Percentiles rank a stretch among this genome's conserved stretches.
Evolutionary conservation across 2,113 vertebrate species (phyloP).

Genomic region (Hippocampus barbouri): DNA sequence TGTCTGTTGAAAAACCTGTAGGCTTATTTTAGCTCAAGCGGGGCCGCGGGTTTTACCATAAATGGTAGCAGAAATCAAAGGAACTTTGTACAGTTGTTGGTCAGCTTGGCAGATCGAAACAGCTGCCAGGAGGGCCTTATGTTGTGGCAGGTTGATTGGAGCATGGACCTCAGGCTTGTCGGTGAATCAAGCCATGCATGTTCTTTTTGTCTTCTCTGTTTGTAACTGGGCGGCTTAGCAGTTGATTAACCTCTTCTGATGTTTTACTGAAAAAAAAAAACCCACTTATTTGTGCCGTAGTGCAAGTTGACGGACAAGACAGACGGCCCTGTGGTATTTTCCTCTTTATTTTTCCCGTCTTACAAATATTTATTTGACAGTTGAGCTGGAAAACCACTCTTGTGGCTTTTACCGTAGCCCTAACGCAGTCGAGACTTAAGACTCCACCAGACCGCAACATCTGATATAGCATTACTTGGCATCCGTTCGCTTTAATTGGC

Average conservation of each 20-base stretch:
- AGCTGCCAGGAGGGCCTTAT: neutral
- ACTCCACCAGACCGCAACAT: constrained; percentile 40
- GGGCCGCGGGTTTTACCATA: constrained; percentile 69
- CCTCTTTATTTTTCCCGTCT: constrained; percentile 3
- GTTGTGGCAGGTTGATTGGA: constrained; percentile 1
- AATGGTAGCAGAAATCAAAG: constrained; percentile 74
- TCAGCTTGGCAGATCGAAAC: constrained; percentile 1
- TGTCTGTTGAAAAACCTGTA: constrained; percentile 39
- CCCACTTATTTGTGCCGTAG: neutral
- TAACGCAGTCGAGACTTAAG: constrained; percentile 29
- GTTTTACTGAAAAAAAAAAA: neutral
- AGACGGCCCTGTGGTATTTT: neutral
- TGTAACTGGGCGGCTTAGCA: neutral
- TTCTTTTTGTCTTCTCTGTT: neutral
- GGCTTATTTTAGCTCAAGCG: constrained; percentile 51
- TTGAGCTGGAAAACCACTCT: constrained; percentile 44
- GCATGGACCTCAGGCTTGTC: neutral
- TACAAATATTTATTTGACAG: constrained; percentile 39
- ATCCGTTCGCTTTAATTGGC: constrained; percentile 41
- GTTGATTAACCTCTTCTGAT: neutral
- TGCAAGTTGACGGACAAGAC: neutral
- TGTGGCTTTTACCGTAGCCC: constrained; percentile 44
- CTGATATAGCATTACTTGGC: constrained; percentile 46
- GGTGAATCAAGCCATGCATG: neutral
- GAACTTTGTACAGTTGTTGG: neutral